Evolutionary conservation across 2,113 vertebrate species (phyloP).

Genomic region (Macrotis lagotis): DNA sequence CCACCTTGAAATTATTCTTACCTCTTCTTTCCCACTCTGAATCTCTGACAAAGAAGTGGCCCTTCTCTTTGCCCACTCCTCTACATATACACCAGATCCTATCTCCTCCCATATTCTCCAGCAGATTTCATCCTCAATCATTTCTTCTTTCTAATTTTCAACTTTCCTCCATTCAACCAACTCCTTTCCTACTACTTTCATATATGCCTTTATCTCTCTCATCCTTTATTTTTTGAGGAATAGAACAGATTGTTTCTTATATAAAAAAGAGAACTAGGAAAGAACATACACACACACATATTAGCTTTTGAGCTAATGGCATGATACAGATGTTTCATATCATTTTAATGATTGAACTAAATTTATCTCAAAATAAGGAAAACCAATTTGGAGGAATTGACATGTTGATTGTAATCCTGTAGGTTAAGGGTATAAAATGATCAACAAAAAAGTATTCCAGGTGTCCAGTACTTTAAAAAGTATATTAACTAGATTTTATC

Average conservation of each 20-base stretch:
- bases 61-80: neutral
- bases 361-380: constrained; percentile 69
- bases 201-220: neutral
- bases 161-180: neutral
- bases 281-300: constrained; percentile 46
- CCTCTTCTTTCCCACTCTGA: neutral
- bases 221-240: no score
- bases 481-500: neutral
- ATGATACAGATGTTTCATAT: constrained; percentile 72
- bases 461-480: neutral
- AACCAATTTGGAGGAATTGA: constrained; percentile 73
- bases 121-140: neutral
- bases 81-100: neutral
- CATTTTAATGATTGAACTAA: constrained; percentile 81
- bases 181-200: neutral
- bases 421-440: constrained; percentile 74
- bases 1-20: neutral
- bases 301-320: constrained; percentile 73
- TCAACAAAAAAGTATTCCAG: neutral
- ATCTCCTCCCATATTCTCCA: neutral
- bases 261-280: constrained; percentile 71
- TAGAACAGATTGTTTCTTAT: constrained; percentile 71
- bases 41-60: neutral
- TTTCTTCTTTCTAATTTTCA: neutral
- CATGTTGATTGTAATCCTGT: constrained; percentile 73